These are phyloP conservation scores for Tupaia tana DNA, from an alignment of 2,113 vertebrate species.

Conservation along the genomic window DNA sequence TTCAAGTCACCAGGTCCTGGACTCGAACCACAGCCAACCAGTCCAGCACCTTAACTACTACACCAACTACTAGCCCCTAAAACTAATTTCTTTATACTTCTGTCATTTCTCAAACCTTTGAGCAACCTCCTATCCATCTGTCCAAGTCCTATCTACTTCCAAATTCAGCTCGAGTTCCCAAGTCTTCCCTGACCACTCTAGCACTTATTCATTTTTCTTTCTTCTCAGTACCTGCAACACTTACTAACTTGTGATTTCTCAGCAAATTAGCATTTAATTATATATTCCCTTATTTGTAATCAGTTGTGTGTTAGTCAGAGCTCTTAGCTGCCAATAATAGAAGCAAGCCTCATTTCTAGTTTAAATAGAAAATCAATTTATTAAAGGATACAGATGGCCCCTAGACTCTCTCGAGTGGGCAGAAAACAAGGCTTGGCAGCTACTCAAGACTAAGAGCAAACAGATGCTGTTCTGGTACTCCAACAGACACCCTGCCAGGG, in stretches of 20 bases:
- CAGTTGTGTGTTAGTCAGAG: background rate
- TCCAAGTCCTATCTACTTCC: background rate
- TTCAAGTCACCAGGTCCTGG: no score
- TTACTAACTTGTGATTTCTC: background rate
- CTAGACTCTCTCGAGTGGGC: background rate
- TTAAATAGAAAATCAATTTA: background rate
- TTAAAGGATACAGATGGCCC: background rate
- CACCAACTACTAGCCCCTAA: no score
- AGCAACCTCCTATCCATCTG: background rate
- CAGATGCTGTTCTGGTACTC: background rate
- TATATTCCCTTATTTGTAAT: background rate
- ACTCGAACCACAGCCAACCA: no score
- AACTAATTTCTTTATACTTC: background rate
- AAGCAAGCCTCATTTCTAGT: background rate
- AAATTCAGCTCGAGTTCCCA: background rate
- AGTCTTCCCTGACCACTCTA: background rate
- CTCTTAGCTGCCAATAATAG: background rate
- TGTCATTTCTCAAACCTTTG: background rate
- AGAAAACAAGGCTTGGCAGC: background rate
- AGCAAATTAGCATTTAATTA: slow-evolving; percentile 6
- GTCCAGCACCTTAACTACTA: no score
- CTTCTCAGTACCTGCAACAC: background rate
- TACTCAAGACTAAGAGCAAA: background rate
- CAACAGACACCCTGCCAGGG: background rate
- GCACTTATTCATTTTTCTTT: slow-evolving; percentile 19